Evolutionary conservation across 2,888 invertebrate genomes (phyloP), one percentile per base, ranked within the genome.

Genomic region (Atethmia centrago): DNA sequence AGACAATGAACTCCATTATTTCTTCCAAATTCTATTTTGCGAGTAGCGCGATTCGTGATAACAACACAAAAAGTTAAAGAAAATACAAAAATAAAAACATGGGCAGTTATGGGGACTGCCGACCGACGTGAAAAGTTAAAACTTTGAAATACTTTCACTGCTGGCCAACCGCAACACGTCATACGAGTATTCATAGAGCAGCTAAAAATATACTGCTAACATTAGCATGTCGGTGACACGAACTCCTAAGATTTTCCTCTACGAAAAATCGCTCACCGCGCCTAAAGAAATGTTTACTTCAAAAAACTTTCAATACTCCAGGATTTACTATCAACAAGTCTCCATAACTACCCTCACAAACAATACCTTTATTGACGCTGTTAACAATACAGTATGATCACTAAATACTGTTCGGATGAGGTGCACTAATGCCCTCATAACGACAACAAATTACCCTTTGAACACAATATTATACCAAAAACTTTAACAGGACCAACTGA

Each of bases 301-400:
- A 47, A 21, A 47, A n/a, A n/a, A n/a, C n/a, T 31, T 31, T 31
- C 31, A 31, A 28, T 9, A 0, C 40, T 8, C n/a, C 9, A 67
- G 21, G 12, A 55, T 68, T 12, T 55, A 10, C 28, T 3, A 51
- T 31, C 19, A n/a, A 56, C 21, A 25, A 47, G 3, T 45, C 14
- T 47, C 12, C 25, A 51, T n/a, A 63, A 70, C 42, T 70, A 51
- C 28, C 42, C 14, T n/a, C n/a, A 75, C 49, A 69, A 75, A 75
- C 47, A 68, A 62, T 8, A 42, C 12, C 42, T 45, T 58, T 76
- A 58, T 45, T 58, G 62, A 51, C 45, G 28, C 31, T 28, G 28
- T 51, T 76, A 51, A 77, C 72, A 51, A 62, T 58, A 53, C 47
- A 73, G 53, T 53, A 77, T 78, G 64, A 65, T 74, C 36, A 78